phyloP scores from a whole-genome alignment of 2,113 vertebrate genomes.

The Gallinago undulata region DNA sequence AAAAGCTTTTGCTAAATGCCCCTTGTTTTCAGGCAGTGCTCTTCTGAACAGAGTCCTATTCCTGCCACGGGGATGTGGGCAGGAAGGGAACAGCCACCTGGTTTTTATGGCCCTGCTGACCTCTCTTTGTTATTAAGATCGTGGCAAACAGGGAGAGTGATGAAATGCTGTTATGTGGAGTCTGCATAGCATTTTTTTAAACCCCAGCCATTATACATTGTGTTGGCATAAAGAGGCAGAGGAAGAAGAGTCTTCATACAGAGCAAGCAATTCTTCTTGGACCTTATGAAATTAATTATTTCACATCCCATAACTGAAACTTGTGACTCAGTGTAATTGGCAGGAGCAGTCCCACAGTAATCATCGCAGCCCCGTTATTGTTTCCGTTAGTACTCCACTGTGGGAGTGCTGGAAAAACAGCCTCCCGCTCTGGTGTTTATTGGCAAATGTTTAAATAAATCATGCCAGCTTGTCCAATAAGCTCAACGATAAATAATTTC shows the following conservation, averaged over 20 bases:
- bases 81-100: not conserved
- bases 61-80: not conserved
- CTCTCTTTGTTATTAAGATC: not conserved
- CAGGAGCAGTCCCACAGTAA: conserved; percentile 55
- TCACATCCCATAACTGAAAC: conserved; percentile 51
- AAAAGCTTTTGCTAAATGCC: conserved; percentile 5
- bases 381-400: conserved; percentile 58
- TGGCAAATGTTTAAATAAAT: conserved; percentile 51
- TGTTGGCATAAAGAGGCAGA: not conserved
- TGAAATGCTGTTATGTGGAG: not conserved
- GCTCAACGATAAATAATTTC: not conserved
- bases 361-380: conserved; percentile 43
- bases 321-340: conserved; percentile 68
- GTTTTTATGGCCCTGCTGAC: not conserved
- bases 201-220: not conserved
- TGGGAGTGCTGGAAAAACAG: conserved; percentile 38
- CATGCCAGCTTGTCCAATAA: conserved; percentile 24
- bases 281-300: conserved; percentile 64
- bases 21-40: not conserved
- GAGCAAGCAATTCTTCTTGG: conserved; percentile 43
- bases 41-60: not conserved
- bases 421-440: conserved; percentile 33
- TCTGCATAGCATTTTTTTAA: not conserved
- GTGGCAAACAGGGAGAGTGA: not conserved
- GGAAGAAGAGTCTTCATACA: conserved; percentile 32